A percentile compares a stretch with the other conserved stretches of the same genome.
These are phyloP conservation scores for Cataglyphis rosenhaueri DNA, from an alignment of 2,888 invertebrate species.

Conservation along the genomic window DNA sequence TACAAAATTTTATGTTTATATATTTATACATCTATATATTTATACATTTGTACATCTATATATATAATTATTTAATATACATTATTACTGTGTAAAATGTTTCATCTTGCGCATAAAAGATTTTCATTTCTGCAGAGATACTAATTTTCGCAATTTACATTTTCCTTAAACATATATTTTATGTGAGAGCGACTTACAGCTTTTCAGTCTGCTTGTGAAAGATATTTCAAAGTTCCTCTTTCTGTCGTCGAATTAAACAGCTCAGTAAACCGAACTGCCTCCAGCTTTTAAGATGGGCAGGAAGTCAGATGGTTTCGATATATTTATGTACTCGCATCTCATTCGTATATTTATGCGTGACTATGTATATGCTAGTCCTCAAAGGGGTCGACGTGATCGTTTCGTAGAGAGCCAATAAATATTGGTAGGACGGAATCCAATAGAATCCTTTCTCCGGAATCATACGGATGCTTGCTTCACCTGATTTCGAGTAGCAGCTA, in stretches of 20 bases:
- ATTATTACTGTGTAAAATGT: neutral
- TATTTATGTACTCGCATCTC: slow-evolving; percentile 18
- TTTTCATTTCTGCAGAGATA: neutral
- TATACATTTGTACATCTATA: neutral
- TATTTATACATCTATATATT: neutral
- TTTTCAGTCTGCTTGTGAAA: neutral
- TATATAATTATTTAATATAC: neutral
- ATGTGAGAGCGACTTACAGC: neutral
- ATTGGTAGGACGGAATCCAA: slow-evolving; percentile 64
- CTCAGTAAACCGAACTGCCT: slow-evolving; percentile 16
- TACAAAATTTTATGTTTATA: neutral
- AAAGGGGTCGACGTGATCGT: slow-evolving; percentile 63
- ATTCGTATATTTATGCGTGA: slow-evolving; percentile 33
- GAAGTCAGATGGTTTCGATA: slow-evolving; percentile 29
- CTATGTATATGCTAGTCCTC: slow-evolving; percentile 54
- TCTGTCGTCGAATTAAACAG: slow-evolving; percentile 41
- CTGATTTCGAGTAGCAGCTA: slow-evolving; percentile 69
- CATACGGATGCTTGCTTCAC: slow-evolving; percentile 62
- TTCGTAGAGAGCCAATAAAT: slow-evolving; percentile 69
- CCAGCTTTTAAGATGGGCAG: slow-evolving; percentile 13
- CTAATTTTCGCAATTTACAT: slow-evolving; percentile 1
- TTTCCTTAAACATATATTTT: slow-evolving; percentile 15
- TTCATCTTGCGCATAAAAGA: neutral
- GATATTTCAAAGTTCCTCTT: slow-evolving; percentile 17
- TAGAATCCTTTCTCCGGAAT: slow-evolving; percentile 72